Base-by-base conservation (phyloP, 2,888 invertebrate species). In the Cosmopolites sordidus region DNA sequence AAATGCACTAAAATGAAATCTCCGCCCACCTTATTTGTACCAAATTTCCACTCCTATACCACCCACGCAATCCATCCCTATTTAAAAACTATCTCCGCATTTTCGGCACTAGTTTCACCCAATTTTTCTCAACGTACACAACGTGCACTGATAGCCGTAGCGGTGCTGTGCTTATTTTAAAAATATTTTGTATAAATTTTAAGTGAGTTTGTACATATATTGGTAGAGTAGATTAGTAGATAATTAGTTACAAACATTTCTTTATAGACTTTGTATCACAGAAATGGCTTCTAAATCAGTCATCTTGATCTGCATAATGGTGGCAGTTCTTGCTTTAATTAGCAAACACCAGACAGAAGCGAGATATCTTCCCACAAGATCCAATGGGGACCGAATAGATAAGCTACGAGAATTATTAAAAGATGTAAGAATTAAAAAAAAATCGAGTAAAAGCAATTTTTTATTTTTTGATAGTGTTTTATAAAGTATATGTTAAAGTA, bases 331-430 rank as follows among this genome's bases (percentile, higher is more conserved):
- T 17, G 15, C 39, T 14, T 27, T 55, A 15, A 38, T 16, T 16
- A 11, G 30, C 17, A 9, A 39, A 15, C 18, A 55, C 16, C 42
- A 42, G 12, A 16, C 33, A 3, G 71, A 73, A 57, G 70, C 69
- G 51, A 71, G 79, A 64, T 79, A 79, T 62, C 69, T 79, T 54
- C 78, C 79, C 43, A 78, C 79, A 60, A 72, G 79, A 69, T 73
- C 75, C 59, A 76, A 75, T 62, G 73, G 73, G 48, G 79, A 79
- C 65, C 73, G 77, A 64, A 69, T 79, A 66, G 79, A 79, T 65
- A 79, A 78, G 71, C 68, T 79, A 60, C 71, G 76, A 60, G 79
- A 79, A 62, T 67, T 79, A 59, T 73, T 79, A 69, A 74, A 76
- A 72, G 78, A 79, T 73, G 79, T 79, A 71, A 75, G 78, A 72